Percentiles rank a stretch among this genome's conserved stretches.
Conservation (phyloP, 2,113 vertebrate genomes). For the Damaliscus lunatus region DNA sequence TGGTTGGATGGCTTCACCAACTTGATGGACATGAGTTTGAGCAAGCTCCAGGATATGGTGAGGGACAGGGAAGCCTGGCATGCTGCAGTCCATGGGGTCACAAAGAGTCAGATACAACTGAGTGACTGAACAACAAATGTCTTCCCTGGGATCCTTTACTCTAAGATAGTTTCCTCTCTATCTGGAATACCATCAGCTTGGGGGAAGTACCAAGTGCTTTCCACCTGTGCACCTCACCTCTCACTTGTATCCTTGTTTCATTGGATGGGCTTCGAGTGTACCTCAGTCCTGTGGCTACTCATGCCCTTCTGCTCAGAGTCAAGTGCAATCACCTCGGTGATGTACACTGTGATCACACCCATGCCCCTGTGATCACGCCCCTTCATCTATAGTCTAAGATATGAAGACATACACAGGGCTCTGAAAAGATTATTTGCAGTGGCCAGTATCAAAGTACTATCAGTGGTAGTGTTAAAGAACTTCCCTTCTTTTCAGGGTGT, state of each 20-base stretch:
- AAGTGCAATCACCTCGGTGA: background rate
- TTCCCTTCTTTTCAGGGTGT: background rate
- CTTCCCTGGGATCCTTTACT: background rate
- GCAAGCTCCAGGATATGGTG: background rate
- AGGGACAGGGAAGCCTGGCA: accelerated
- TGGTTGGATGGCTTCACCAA: accelerated
- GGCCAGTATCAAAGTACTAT: background rate
- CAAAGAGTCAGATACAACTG: background rate
- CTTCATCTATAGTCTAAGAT: background rate
- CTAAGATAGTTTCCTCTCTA: background rate
- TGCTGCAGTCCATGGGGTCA: background rate
- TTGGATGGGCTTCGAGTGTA: background rate
- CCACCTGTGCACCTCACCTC: background rate
- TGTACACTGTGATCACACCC: background rate
- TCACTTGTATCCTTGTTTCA: background rate
- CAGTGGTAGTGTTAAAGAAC: background rate
- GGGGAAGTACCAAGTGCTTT: background rate
- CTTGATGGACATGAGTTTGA: background rate
- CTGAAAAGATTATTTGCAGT: background rate
- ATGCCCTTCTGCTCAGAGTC: background rate
- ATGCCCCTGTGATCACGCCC: too few species aligned
- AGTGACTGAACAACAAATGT: background rate
- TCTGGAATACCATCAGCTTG: background rate
- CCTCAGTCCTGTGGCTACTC: background rate
- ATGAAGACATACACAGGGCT: background rate